phyloP scores from a whole-genome alignment of 2,113 vertebrate species.

The Chelonoidis abingdonii region DNA sequence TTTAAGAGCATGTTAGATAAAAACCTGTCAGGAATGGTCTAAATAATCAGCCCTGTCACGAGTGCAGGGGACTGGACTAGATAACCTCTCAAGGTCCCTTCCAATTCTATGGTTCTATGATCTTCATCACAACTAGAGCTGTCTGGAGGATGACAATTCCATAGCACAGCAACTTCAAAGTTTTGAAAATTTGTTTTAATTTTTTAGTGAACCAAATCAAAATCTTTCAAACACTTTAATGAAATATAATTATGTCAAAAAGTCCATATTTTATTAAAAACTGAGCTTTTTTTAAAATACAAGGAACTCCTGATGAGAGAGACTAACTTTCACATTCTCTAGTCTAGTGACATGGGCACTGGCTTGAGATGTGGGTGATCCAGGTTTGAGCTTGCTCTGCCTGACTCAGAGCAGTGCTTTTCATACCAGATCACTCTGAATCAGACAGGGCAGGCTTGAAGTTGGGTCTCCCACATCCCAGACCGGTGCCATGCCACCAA shows the following conservation, averaged over 20 bases:
- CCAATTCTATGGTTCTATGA: not conserved
- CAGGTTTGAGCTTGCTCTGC: not conserved
- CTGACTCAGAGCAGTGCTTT: not conserved
- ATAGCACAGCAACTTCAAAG: constrained; percentile 45
- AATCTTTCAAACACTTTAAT: not conserved
- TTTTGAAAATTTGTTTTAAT: not conserved
- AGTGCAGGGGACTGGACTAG: too few relatives aligned
- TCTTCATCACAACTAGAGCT: constrained; percentile 31
- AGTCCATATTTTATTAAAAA: not conserved
- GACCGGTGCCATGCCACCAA: not conserved
- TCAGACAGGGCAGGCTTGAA: not conserved
- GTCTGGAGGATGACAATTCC: constrained; percentile 39
- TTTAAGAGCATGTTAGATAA: too few relatives aligned
- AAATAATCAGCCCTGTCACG: too few relatives aligned
- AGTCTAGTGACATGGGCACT: not conserved
- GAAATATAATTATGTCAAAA: not conserved
- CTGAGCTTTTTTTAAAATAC: not conserved
- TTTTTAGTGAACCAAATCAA: not conserved
- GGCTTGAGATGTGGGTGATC: not conserved
- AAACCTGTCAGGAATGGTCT: too few relatives aligned
- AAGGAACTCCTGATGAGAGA: not conserved
- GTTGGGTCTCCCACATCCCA: not conserved
- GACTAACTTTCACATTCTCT: not conserved
- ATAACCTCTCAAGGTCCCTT: too few relatives aligned
- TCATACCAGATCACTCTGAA: not conserved